These are phyloP conservation scores for Volucella inanis DNA, from an alignment of 2,888 invertebrate genomes.

Conservation along the genomic window DNA sequence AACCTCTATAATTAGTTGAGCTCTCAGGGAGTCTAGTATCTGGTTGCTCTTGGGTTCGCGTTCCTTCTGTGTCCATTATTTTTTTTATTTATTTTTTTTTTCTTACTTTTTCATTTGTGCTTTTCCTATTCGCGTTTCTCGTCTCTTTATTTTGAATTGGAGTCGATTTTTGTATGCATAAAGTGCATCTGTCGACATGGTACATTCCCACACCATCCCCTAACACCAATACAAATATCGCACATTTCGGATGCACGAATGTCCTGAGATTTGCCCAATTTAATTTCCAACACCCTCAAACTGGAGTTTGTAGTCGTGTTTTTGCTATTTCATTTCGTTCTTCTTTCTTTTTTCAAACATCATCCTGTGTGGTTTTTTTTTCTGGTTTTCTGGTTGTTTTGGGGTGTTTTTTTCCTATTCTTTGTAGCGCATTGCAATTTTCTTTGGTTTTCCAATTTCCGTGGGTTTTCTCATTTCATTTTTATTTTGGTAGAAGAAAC, in stretches of 20 bases:
- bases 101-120: not conserved
- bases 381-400: not conserved
- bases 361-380: constrained; percentile 23
- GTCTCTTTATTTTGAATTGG: constrained; percentile 37
- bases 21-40: constrained; percentile 35
- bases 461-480: constrained; percentile 4
- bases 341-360: not conserved
- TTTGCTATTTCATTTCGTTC: constrained; percentile 32
- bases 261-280: constrained; percentile 68
- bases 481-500: not conserved
- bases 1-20: constrained; percentile 69
- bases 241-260: constrained; percentile 37
- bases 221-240: constrained; percentile 17
- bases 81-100: not conserved
- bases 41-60: constrained; percentile 21
- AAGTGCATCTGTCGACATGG: constrained; percentile 66
- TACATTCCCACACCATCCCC: not conserved
- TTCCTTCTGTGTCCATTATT: constrained; percentile 10
- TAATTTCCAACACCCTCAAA: constrained; percentile 55
- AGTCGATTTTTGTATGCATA: constrained; percentile 71
- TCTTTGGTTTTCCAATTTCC: constrained; percentile 23
- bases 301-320: constrained; percentile 12
- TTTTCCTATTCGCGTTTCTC: constrained; percentile 2
- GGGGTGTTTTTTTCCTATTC: constrained; percentile 1
- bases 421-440: constrained; percentile 49